These are phyloP conservation scores for Odobenus rosmarus DNA, from an alignment of 2,113 vertebrate species.

Conservation along the genomic window DNA sequence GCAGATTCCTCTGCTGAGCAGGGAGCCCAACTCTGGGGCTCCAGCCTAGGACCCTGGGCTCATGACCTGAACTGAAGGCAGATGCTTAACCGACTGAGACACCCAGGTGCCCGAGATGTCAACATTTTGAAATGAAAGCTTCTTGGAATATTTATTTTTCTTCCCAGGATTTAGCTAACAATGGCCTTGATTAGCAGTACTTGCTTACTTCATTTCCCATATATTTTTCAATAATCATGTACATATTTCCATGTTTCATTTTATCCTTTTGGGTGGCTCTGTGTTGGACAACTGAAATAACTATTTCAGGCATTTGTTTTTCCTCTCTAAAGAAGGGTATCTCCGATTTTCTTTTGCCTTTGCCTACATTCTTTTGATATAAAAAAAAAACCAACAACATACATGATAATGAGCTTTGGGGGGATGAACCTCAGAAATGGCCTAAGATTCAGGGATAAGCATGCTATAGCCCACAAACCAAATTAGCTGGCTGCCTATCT, in stretches of 20 bases:
- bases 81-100: background rate
- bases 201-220: background rate
- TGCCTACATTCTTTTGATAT: background rate
- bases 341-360: slow-evolving; percentile 20
- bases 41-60: background rate
- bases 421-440: background rate
- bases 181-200: background rate
- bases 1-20: background rate
- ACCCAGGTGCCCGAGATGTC: background rate
- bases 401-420: background rate
- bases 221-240: background rate
- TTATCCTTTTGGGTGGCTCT: background rate
- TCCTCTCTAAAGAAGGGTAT: background rate
- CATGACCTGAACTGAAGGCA: background rate
- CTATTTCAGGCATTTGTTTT: background rate
- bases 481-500: background rate
- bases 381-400: background rate
- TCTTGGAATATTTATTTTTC: slow-evolving; percentile 22
- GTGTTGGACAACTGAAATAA: background rate
- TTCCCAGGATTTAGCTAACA: background rate
- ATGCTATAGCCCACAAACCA: background rate
- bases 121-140: background rate
- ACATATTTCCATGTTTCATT: background rate
- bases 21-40: background rate
- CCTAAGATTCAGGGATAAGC: background rate